These are phyloP conservation scores for Phenganax stokvisi DNA, from an alignment of 92 coral and sea anemone species.

Conservation along the genomic window DNA sequence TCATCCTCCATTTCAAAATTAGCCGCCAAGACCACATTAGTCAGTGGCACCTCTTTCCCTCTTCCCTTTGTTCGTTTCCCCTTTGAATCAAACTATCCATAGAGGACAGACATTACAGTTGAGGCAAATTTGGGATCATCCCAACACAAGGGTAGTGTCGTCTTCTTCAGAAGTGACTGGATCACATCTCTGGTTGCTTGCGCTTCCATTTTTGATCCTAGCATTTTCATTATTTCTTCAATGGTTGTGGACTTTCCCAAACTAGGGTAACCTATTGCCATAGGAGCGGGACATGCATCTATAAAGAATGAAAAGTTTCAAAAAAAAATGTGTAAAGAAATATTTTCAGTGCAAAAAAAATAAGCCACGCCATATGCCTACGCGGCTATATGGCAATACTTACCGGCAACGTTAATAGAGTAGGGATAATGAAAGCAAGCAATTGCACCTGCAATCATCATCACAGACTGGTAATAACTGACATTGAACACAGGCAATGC, in stretches of 20 bases:
- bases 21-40: constrained; percentile 38
- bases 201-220: constrained; percentile 34
- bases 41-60: constrained; percentile 45
- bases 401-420: constrained; percentile 38
- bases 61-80: constrained; percentile 42
- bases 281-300: constrained; percentile 12
- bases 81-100: constrained; percentile 43
- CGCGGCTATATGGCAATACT: neutral
- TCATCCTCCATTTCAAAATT: constrained; percentile 45
- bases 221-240: constrained; percentile 30
- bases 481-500: constrained; percentile 38
- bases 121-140: constrained; percentile 44
- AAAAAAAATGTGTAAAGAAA: too few relatives aligned
- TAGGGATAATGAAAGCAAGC: constrained; percentile 46
- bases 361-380: too few relatives aligned
- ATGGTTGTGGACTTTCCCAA: neutral
- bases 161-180: constrained; percentile 38
- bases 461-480: constrained; percentile 34
- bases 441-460: constrained; percentile 45
- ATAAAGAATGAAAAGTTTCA: neutral
- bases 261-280: neutral
- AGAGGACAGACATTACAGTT: constrained; percentile 30
- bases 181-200: constrained; percentile 42
- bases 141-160: constrained; percentile 42
- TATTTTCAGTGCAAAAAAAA: too few relatives aligned